These are phyloP conservation scores for Cheilosia impressa DNA, from an alignment of 2,888 invertebrate species.

Conservation along the genomic window DNA sequence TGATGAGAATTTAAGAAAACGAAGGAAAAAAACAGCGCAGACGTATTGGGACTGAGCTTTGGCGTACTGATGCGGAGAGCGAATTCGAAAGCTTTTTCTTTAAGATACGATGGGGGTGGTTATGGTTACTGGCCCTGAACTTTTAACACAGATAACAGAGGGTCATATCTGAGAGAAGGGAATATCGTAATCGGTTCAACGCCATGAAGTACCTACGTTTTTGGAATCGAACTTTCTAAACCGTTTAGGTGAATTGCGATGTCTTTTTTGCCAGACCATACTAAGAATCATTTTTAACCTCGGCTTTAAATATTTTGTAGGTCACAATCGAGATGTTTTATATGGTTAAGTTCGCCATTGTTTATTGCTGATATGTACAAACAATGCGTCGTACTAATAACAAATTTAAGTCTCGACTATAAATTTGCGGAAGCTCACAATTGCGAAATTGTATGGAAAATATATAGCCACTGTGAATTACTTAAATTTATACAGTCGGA, in stretches of 20 bases:
- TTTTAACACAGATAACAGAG: constrained; percentile 67
- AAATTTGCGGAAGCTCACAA: no score
- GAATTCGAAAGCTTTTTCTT: constrained; percentile 26
- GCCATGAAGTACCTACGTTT: constrained; percentile 27
- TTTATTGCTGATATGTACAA: no score
- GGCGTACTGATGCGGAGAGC: constrained; percentile 25
- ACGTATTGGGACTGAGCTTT: constrained; percentile 51
- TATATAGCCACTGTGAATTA: no score
- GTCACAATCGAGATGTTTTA: no score
- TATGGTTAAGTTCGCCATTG: no score
- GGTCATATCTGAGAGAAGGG: constrained; percentile 27
- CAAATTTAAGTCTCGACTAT: no score
- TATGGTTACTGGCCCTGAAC: constrained; percentile 59
- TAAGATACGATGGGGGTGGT: background rate
- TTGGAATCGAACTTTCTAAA: background rate
- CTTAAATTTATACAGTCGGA: no score
- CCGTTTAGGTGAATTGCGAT: background rate
- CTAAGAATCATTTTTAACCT: no score
- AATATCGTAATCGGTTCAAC: constrained; percentile 52
- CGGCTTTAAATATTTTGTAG: no score
- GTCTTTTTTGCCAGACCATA: no score
- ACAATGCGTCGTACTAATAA: no score
- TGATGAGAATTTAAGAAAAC: constrained; percentile 8
- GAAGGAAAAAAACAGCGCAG: constrained; percentile 50
- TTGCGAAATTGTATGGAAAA: no score